Evolutionary conservation across 1,140 invertebrate species (phyloP), one percentile per base, ranked within the genome.

Genomic region (Hylyphantes graminicola): DNA sequence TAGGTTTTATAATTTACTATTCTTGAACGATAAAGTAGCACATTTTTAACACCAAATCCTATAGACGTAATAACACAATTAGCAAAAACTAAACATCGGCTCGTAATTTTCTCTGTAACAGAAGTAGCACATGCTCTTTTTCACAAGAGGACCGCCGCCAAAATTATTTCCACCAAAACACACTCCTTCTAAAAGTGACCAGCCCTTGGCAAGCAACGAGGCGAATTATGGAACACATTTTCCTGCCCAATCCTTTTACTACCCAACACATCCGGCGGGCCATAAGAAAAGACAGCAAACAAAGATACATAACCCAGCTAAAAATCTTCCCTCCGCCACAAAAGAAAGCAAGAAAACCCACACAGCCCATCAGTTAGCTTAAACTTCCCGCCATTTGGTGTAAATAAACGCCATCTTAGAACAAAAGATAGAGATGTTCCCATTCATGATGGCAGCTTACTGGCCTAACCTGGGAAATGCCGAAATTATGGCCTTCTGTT

Each of bases 401-500:
- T 35, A 35, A 35, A 35, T 35, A 35, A 35, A 35, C 35, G 35
- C 35, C 35, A 61, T 63, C 13, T 11, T 6, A 6, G 35, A 83
- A 83, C 80, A 83, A 83, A 82, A 75, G 80, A 75, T 74, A 68
- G 70, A 35, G 35, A 35, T 72, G 53, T 15, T 21, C 61, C 61
- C 50, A 65, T 55, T 50, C 54, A 61, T 61, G 57, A 72, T 73
- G 77, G 77, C 59, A 48, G 55, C 19, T n/a, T 53, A 10, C 10
- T 9, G 17, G 64, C 11, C 7, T 21, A 67, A 21, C 19, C 9
- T 57, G 35, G 54, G 21, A 81, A 81, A 72, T 72, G 80, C 57
- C 63, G 57, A 64, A 81, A 72, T 81, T 81, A 81, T 81, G 11
- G 64, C 79, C 53, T 7, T 73, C 67, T 68, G 57, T 63, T 81